Conservation (phyloP, 2,888 invertebrate genomes). For the Chymomyza procnemis region DNA sequence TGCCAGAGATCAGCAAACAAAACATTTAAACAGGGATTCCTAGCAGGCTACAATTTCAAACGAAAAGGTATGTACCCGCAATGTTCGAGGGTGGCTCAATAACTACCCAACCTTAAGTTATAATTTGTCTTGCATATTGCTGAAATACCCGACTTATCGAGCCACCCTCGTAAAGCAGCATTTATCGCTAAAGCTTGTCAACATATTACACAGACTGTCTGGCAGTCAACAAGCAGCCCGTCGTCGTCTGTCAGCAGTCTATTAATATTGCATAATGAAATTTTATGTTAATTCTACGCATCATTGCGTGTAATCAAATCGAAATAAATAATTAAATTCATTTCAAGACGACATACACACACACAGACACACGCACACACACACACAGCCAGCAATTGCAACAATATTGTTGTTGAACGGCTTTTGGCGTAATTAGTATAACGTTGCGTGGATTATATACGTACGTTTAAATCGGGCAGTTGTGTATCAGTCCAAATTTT, state of each 20-base stretch:
- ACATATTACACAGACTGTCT: slow-evolving; percentile 62
- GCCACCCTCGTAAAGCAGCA: slow-evolving; percentile 17
- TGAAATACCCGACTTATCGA: neutral
- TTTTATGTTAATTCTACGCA: slow-evolving; percentile 78
- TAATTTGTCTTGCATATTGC: neutral
- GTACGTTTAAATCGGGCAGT: slow-evolving; percentile 75
- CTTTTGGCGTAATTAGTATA: neutral
- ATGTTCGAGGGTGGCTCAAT: neutral
- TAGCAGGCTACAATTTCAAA: neutral
- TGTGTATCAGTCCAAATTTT: slow-evolving; percentile 73
- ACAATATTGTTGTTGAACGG: neutral
- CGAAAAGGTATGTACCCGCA: neutral
- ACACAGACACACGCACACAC: neutral
- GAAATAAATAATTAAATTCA: slow-evolving; percentile 77
- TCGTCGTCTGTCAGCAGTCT: slow-evolving; percentile 56
- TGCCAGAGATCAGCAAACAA: slow-evolving; percentile 26
- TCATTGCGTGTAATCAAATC: slow-evolving; percentile 77
- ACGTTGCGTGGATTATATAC: slow-evolving; percentile 18
- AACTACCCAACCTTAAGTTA: neutral
- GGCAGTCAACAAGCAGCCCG: slow-evolving; percentile 5
- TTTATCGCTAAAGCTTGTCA: slow-evolving; percentile 38
- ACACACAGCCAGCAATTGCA: neutral
- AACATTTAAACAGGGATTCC: slow-evolving; percentile 2
- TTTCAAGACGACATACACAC: slow-evolving; percentile 46
- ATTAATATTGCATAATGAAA: slow-evolving; percentile 75